Evolutionary conservation across 2,113 vertebrate species (phyloP).

Genomic region (Protobothrops flavoviridis): DNA sequence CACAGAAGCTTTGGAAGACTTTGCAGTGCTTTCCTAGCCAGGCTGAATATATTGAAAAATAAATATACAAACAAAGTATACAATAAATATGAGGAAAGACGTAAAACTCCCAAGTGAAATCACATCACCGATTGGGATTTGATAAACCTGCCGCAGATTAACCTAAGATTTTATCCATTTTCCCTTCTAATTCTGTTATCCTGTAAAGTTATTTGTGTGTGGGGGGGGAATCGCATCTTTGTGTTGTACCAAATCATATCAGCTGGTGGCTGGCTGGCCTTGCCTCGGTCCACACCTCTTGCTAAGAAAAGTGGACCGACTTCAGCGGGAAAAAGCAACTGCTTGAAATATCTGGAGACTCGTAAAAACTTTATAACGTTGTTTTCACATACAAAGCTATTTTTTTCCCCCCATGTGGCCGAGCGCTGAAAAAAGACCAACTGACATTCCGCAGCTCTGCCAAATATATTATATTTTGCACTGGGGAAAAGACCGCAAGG

Average conservation of each 20-base stretch:
- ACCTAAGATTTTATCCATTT: neutral
- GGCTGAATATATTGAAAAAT: neutral
- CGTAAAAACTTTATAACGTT: neutral
- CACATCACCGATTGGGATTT: neutral
- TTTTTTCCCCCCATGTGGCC: neutral
- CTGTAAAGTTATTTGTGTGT: neutral
- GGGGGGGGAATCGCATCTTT: neutral
- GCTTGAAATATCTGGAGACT: neutral
- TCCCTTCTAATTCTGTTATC: neutral
- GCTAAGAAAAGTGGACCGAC: neutral
- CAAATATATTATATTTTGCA: neutral
- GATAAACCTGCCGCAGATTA: neutral
- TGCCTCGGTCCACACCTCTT: constrained; percentile 18
- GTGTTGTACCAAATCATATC: constrained; percentile 59
- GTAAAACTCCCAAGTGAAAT: neutral
- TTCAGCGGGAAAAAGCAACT: neutral
- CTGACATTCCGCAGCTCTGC: neutral
- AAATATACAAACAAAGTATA: neutral
- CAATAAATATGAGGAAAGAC: neutral
- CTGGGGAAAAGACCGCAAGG: neutral
- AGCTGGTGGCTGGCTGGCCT: constrained; percentile 34
- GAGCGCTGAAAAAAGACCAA: neutral
- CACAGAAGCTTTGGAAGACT: neutral
- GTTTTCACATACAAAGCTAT: neutral
- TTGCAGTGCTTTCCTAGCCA: neutral